phyloP scores from a whole-genome alignment of 2,888 invertebrate species.

The Sinopyrophorus schimmeli region DNA sequence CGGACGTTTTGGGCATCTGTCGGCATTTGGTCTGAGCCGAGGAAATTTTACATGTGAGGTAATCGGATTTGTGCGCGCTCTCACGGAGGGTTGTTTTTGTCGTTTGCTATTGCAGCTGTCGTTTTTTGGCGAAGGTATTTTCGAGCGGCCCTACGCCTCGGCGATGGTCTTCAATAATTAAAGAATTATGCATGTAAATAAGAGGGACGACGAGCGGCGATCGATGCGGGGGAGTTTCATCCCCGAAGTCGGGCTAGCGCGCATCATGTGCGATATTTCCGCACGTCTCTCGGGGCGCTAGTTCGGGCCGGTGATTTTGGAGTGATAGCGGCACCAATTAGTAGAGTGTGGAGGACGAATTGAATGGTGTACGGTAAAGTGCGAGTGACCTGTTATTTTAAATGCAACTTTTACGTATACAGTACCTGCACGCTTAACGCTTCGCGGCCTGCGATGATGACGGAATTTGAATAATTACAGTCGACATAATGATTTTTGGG shows the following conservation, averaged over 20 bases:
- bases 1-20: no score
- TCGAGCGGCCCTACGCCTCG: not conserved
- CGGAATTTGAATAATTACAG: no score
- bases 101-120: constrained; percentile 14
- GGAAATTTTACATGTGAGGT: no score
- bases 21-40: no score
- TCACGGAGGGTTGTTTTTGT: constrained; percentile 3
- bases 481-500: no score
- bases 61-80: no score
- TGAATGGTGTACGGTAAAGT: not conserved
- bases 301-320: no score
- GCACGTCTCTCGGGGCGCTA: no score
- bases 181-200: constrained; percentile 17
- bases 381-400: constrained; percentile 1
- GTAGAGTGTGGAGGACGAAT: not conserved
- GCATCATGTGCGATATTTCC: constrained; percentile 26
- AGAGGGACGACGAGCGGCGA: constrained; percentile 9
- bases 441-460: constrained; percentile 10
- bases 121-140: not conserved
- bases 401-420: constrained; percentile 2
- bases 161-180: constrained; percentile 17
- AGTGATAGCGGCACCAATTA: no score
- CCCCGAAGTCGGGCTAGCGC: constrained; percentile 4
- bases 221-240: constrained; percentile 26
- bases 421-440: constrained; percentile 16